Percentiles rank a stretch among this genome's conserved stretches.
These are phyloP conservation scores for Octopus sinensis DNA, from an alignment of 1,140 invertebrate genomes.

Conservation along the genomic window DNA sequence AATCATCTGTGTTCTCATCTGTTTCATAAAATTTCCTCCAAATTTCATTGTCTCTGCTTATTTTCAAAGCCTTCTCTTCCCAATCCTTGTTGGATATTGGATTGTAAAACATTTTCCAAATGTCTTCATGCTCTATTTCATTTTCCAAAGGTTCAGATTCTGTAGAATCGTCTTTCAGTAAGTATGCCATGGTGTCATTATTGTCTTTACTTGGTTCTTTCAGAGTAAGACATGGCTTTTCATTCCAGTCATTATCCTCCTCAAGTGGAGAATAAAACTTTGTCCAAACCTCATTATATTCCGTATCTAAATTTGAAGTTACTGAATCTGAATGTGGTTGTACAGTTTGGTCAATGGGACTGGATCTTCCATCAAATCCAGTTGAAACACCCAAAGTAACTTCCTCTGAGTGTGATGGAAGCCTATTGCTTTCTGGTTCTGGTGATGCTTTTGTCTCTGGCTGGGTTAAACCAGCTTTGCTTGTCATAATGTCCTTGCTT, in stretches of 20 bases:
- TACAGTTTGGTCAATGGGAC: no score
- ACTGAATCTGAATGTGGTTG: no score
- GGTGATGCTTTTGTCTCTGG: no score
- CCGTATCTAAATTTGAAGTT: no score
- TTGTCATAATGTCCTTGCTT: no score
- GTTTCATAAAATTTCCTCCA: background rate
- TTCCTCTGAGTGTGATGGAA: no score
- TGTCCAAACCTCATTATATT: background rate
- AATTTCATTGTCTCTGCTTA: background rate
- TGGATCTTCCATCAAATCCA: no score
- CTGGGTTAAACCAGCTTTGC: no score
- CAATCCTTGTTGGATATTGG: background rate
- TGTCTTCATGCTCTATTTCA: background rate
- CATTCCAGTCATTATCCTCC: background rate
- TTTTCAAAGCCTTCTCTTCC: background rate
- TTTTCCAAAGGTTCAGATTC: background rate
- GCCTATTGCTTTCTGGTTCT: no score
- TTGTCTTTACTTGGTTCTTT: background rate
- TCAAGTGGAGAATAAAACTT: background rate
- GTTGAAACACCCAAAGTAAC: no score
- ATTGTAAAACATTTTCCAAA: background rate
- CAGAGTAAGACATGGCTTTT: background rate
- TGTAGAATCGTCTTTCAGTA: background rate
- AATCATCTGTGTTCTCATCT: background rate
- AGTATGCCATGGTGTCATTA: background rate